Evolutionary conservation across 2,888 invertebrate genomes (phyloP).

Genomic region (Biston betularia): DNA sequence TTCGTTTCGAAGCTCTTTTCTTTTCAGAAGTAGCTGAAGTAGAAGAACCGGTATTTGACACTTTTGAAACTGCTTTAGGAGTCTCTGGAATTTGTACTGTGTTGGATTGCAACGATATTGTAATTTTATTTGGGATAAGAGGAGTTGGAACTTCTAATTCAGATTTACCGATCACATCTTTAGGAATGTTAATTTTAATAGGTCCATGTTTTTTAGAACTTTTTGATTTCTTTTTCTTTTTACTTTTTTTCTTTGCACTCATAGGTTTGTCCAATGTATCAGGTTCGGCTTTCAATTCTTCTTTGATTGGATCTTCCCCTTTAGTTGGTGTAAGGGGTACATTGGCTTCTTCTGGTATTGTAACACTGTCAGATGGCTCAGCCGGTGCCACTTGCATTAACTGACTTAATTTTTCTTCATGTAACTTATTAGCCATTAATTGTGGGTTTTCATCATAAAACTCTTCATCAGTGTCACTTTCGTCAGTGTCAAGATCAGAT

Average conservation of each 20-base stretch:
- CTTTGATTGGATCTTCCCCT: constrained; percentile 73
- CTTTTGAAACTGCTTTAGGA: constrained; percentile 53
- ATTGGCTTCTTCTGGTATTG: constrained; percentile 86
- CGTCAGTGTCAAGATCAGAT: constrained; percentile 94
- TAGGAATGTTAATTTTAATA: constrained; percentile 88
- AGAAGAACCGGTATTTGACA: constrained; percentile 46
- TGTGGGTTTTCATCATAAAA: constrained; percentile 95
- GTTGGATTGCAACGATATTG: constrained; percentile 82
- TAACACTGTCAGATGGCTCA: constrained; percentile 82
- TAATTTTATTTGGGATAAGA: constrained; percentile 77
- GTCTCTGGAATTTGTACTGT: constrained; percentile 80
- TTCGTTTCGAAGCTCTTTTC: constrained; percentile 92
- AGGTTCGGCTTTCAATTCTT: constrained; percentile 63
- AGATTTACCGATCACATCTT: constrained; percentile 71
- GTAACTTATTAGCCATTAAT: constrained; percentile 89
- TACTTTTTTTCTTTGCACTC: constrained; percentile 89
- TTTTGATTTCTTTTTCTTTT: constrained; percentile 86
- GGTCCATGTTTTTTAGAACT: constrained; percentile 80
- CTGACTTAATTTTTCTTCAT: constrained; percentile 91
- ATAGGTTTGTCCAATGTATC: constrained; percentile 81
- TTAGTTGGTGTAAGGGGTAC: constrained; percentile 88
- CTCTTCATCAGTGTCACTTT: constrained; percentile 95
- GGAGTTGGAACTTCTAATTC: constrained; percentile 60
- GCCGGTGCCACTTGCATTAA: constrained; percentile 87
- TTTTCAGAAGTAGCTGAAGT: constrained; percentile 79